Evolutionary conservation across 2,888 invertebrate species (phyloP).

Genomic region (Apamea sordens): DNA sequence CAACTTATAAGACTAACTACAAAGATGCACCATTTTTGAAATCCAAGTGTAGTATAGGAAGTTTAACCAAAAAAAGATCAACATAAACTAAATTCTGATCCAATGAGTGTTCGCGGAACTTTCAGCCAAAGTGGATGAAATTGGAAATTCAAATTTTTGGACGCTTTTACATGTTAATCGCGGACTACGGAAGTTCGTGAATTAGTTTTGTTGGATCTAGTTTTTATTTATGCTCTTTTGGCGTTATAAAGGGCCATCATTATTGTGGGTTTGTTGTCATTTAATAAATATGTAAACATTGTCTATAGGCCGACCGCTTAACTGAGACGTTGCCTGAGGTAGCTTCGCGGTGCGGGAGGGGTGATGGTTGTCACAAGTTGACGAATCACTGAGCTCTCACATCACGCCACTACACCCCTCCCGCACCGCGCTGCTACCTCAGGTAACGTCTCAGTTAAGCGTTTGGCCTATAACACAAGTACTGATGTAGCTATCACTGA

Average conservation of each 20-base stretch:
- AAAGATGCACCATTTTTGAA: not conserved
- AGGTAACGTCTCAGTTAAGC: too few relatives aligned
- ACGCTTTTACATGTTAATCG: slow-evolving; percentile 57
- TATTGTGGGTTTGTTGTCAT: too few relatives aligned
- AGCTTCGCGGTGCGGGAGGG: too few relatives aligned
- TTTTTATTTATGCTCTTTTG: slow-evolving; percentile 17
- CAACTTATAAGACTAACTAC: not conserved
- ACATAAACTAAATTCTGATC: slow-evolving; percentile 30
- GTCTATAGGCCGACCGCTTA: too few relatives aligned
- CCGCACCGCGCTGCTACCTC: too few relatives aligned
- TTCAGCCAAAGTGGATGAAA: slow-evolving; percentile 45
- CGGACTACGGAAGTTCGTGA: slow-evolving; percentile 35
- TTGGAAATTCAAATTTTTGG: slow-evolving; percentile 60
- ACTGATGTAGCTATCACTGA: too few relatives aligned
- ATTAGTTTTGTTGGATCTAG: slow-evolving; percentile 39
- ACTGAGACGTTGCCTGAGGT: too few relatives aligned
- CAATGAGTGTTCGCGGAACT: slow-evolving; percentile 29
- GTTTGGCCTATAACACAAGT: too few relatives aligned
- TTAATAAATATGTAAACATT: too few relatives aligned
- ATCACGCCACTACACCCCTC: too few relatives aligned
- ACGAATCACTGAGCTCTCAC: too few relatives aligned
- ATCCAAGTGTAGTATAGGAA: slow-evolving; percentile 11
- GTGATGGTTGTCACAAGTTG: too few relatives aligned
- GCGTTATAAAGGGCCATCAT: not conserved
- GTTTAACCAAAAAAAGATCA: slow-evolving; percentile 16